Evolutionary conservation across 1,140 invertebrate genomes (phyloP), one percentile per base, ranked within the genome.

Genomic region (Orussus abietinus): DNA sequence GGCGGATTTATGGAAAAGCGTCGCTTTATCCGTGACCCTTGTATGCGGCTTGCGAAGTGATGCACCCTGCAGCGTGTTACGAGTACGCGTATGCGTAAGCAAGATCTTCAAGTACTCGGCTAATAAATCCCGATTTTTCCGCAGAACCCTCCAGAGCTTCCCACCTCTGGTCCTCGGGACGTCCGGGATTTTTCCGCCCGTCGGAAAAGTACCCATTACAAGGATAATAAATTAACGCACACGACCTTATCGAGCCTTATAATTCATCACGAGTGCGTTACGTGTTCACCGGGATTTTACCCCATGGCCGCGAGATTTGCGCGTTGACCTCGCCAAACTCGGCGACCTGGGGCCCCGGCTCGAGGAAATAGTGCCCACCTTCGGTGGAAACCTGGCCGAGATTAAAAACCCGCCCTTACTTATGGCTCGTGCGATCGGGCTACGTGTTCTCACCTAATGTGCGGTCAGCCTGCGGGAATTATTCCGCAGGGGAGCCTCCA

Each of bases 231-330:
- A 64, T 64, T 62, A 62, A 60, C 55, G 53, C 52, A 42, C 46
- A 59, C 59, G 61, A 62, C 61, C 61, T 64, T 64, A 64, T 62
- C 61, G 59, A 56, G 55, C 46, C 49, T 53, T 61, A 64, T 64
- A 64, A 64, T 64, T 62, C 61, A 64, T 64, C 61, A 62, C 49
- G 52, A n/a, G n/a, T n/a, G 36, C 40, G 48, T 59, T 62, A 62
- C 57, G 55, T 58, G 55, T 40, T 38, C 38, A 42, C 40, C 15
- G 34, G n/a, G 35, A 26, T 30, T 30, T 30, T 13, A 32, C 30
- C n/a, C 15, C 39, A 33, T 19, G 17, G 40, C 25, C 14, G 13
- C 26, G 54, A 52, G 38, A 45, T 56, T 57, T 49, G 57, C 56
- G 42, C 51, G 53, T 60, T 60, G 58, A 59, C 55, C 59, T 58